phyloP scores from a whole-genome alignment of 1,140 invertebrate species.

The Drosophila repletoides region DNA sequence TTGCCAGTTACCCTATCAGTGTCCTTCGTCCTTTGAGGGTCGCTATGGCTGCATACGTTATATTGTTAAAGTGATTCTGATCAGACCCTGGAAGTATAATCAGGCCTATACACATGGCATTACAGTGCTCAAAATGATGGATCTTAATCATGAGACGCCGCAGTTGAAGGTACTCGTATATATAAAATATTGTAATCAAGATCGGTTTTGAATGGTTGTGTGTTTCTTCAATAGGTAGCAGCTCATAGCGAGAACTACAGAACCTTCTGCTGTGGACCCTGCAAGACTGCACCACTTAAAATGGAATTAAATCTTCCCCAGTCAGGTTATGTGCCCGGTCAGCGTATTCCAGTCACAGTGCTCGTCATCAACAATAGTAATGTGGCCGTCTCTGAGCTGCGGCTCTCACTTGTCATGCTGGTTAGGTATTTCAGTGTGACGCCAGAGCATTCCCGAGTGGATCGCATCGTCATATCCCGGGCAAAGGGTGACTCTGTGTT shows the following conservation, averaged over 20 bases:
- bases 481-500: conserved; percentile 83
- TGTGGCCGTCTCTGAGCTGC: conserved; percentile 83
- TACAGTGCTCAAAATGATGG: conserved; percentile 88
- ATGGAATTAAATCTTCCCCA: conserved; percentile 72
- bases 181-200: no score
- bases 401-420: conserved; percentile 83
- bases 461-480: conserved; percentile 84
- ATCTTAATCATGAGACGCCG: conserved; percentile 86
- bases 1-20: conserved; percentile 84
- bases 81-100: conserved; percentile 90
- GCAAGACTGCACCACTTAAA: conserved; percentile 70
- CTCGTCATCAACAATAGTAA: conserved; percentile 82
- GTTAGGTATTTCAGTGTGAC: conserved; percentile 82
- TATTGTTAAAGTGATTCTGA: conserved; percentile 86
- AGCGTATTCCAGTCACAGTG: conserved; percentile 64
- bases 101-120: conserved; percentile 88
- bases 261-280: conserved; percentile 76
- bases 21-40: conserved; percentile 89
- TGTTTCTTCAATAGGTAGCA: conserved; percentile 40
- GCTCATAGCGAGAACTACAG: conserved; percentile 64
- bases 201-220: no score
- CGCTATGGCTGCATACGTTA: conserved; percentile 88
- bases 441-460: conserved; percentile 84
- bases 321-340: conserved; percentile 73
- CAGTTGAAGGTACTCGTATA: conserved; percentile 65